Evolutionary conservation across 2,113 vertebrate genomes (phyloP), one percentile per base, ranked within the genome.

Genomic region (Cyanistes caeruleus): DNA sequence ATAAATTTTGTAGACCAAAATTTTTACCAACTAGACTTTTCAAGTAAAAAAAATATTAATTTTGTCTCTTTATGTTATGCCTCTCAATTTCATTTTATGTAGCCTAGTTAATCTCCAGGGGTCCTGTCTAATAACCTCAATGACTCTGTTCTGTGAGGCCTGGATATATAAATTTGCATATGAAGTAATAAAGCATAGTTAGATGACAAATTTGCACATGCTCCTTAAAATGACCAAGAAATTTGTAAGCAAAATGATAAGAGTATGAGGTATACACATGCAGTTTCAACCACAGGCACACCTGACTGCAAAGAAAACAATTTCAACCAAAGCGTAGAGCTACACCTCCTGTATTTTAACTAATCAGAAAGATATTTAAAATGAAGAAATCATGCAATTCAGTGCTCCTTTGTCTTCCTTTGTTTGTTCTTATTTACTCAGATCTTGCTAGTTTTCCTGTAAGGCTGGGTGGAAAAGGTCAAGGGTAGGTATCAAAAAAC

Each of bases 171-270:
- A 25, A 67, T 59, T 58, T 27, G 9, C 35, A 30, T 51, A 30
- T 20, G 33, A 67, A 84, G 10, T 5, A 64, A 60, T 39, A 43
- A 60, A 60, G 14, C 7, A 28, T 2, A 37, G 18, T 55, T 64
- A 31, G 8, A 59, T 33, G 13, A 25, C 44, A 72, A 48, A 24
- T 35, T 56, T 58, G n/a, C 31, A 49, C 1, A 3, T 25, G 9
- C 6, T 11, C 44, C 11, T 67, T 51, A 80, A 86, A 83, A 4
- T 0, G 0, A 60, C 5, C 30, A 62, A 24, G 3, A 2, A 8
- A 76, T 33, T 20, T 35, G 5, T 13, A 44, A 30, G 24, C 18
- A 77, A 76, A 86, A 18, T 11, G 5, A 13, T 48, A 39, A 30
- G 2, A 56, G 1, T 24, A 41, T 11, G 30, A 76, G 5, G 6